Evolutionary conservation across 2,113 vertebrate genomes (phyloP), one percentile per base, ranked within the genome.

Genomic region (Eptesicus fuscus): DNA sequence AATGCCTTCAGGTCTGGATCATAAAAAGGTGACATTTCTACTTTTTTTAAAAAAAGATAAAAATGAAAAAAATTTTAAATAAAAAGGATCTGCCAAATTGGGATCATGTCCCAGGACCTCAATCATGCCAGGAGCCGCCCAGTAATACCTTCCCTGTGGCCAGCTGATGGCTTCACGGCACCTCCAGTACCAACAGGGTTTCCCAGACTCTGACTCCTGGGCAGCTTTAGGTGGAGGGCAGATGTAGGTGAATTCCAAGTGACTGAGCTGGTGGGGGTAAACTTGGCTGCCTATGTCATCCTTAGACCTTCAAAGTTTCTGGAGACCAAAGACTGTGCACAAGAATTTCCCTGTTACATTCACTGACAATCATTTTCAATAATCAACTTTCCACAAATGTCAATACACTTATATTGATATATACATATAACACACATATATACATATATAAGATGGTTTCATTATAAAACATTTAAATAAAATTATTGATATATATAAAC

Each of bases 1-100:
- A 83, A 44, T 80, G 25, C 76, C 74, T 90, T 86, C 77, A 47
- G 76, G 90, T 35, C 7, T 14, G 74, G 88, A 78, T 65, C 63
- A 25, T 83, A 42, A 87, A 95, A 76, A 91, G 73, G 76, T 94
- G 69, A 83, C 0, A 22, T 49, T 91, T 93, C 59, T 79, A 85
- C 16, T 78, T 86, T 86, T 78, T 32, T 37, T 37, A 3, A 3
- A 6, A 69, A 74, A 93, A 78, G 56, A 70, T 49, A 37, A 76
- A 76, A 78, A 35, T 13, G 20, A 14, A 78, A 51, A n/a, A n/a
- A 51, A n/a, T 22, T 12, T 32, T 32, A 44, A 88, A 67, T 74
- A n/a, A 76, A 74, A 83, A 9, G 61, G 4, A 10, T 51, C n/a
- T 82, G 7, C 59, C 63, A 82, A 88, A 35, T 16, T 61, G 44